Base-by-base conservation (phyloP, 2,888 invertebrate species). In the Scrobipalpa atriplicella region DNA sequence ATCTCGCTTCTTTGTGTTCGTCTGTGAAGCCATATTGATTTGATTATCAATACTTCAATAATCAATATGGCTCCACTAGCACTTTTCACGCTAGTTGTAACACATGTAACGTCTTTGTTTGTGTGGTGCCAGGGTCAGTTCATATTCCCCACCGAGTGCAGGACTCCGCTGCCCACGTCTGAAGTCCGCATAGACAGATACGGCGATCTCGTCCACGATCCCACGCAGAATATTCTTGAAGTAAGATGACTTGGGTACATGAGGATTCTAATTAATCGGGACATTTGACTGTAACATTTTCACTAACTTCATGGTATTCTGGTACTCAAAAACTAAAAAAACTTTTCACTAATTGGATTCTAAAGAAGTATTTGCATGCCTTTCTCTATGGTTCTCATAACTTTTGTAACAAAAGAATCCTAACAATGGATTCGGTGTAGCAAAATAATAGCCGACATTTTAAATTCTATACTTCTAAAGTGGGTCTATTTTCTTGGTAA, bases 71-170 rank as follows among this genome's bases (percentile, higher is more conserved):
- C 66, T 69, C 68, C 69, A 62, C 41, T 52, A 0, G 64, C 66
- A 67, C 67, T 16, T 52, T 13, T 21, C 63, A 69, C 64, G 41
- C 62, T 43, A 56, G 21, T 6, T 68, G 36, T 47, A 11, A 66
- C 68, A 62, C 69, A 66, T 73, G 69, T 74, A 67, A 76, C 77
- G 73, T 75, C 75, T 80, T 81, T 79, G 77, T 85, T 71, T 78
- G 75, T 84, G 77, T 84, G 84, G 84, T 84, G 82, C 75, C 95
- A 97, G 96, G 97, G 97, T 93, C 97, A 97, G 92, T 97, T 97
- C 93, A 95, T 97, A 83, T 97, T 97, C 93, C 97, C 97, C 90
- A 95, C 96, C 86, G 98, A 97, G 93, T 96, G 95, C 86, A 95
- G 94, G 83, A 93, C 94, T 78, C 95, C 95, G 84, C 94, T 97